phyloP scores from a whole-genome alignment of 2,797 vertebrate species.

The Melanotaenia nigrans region DNA sequence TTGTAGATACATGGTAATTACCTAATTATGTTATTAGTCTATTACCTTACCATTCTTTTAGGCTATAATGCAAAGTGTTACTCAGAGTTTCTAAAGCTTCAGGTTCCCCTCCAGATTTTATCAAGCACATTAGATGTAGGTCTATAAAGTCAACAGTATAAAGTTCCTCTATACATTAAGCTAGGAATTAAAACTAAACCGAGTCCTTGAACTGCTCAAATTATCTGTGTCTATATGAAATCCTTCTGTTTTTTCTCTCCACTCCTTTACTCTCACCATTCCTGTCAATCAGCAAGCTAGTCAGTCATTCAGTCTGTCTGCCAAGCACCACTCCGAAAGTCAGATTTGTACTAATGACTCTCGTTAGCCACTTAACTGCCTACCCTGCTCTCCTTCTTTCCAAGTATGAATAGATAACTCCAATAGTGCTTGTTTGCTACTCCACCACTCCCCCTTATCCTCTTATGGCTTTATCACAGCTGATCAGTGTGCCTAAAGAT shows the following conservation, averaged over 20 bases:
- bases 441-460: constrained; percentile 88
- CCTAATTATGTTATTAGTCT: too few relatives aligned
- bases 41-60: neutral
- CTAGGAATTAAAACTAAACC: neutral
- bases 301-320: constrained; percentile 57
- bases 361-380: constrained; percentile 68
- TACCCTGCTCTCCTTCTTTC: constrained; percentile 19
- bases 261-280: constrained; percentile 16
- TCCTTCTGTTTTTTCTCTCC: neutral
- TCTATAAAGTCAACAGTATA: neutral
- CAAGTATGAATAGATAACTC: constrained; percentile 84
- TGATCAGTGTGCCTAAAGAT: constrained; percentile 90
- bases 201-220: neutral
- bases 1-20: too few relatives aligned
- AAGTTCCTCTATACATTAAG: neutral
- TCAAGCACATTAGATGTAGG: neutral
- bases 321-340: constrained; percentile 51
- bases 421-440: constrained; percentile 92
- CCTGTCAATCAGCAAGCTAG: constrained; percentile 59
- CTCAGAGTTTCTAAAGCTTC: neutral
- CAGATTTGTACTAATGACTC: constrained; percentile 67
- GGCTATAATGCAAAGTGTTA: neutral
- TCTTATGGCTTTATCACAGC: constrained; percentile 86
- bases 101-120: neutral
- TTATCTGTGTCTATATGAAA: neutral